Percentiles rank a stretch among this genome's conserved stretches.
Conservation (phyloP, 2,888 invertebrate species). For the Copidosoma aretas region DNA sequence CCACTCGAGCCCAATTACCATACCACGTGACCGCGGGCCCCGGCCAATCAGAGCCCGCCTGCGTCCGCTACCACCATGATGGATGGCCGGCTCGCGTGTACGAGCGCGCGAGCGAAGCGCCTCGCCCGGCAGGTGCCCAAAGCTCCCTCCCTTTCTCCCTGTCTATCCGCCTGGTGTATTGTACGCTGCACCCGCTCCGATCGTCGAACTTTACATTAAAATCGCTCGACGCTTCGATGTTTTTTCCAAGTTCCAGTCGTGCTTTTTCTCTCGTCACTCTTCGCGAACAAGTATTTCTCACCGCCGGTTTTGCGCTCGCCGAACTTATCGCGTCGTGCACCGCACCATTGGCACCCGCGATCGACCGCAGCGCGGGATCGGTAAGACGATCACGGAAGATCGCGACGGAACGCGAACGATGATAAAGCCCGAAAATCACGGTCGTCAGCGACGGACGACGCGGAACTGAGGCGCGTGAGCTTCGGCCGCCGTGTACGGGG, state of each 20-base stretch:
- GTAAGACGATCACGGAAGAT: too few species aligned
- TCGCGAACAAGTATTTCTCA: too few species aligned
- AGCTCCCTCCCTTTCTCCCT: slow-evolving; percentile 43
- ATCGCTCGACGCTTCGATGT: too few species aligned
- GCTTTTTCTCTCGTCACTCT: too few species aligned
- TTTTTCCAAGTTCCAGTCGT: too few species aligned
- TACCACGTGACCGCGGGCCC: slow-evolving; percentile 68
- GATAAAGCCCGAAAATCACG: too few species aligned
- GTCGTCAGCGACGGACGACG: background rate
- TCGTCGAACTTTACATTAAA: too few species aligned
- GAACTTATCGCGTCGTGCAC: too few species aligned
- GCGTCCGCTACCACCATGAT: slow-evolving; percentile 68
- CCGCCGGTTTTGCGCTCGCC: too few species aligned
- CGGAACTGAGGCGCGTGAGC: background rate
- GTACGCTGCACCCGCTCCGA: background rate
- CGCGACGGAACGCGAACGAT: too few species aligned
- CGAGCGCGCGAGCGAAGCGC: slow-evolving; percentile 62
- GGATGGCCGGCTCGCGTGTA: slow-evolving; percentile 64
- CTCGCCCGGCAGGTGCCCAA: slow-evolving; percentile 60
- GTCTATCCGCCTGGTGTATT: background rate
- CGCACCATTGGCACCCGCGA: too few species aligned
- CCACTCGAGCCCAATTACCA: slow-evolving; percentile 69
- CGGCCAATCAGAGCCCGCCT: slow-evolving; percentile 60
- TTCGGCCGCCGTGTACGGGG: slow-evolving; percentile 51
- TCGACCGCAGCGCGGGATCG: too few species aligned